Evolutionary conservation across 2,888 invertebrate genomes (phyloP), one percentile per base, ranked within the genome.

Genomic region (Heliconius ethilla): DNA sequence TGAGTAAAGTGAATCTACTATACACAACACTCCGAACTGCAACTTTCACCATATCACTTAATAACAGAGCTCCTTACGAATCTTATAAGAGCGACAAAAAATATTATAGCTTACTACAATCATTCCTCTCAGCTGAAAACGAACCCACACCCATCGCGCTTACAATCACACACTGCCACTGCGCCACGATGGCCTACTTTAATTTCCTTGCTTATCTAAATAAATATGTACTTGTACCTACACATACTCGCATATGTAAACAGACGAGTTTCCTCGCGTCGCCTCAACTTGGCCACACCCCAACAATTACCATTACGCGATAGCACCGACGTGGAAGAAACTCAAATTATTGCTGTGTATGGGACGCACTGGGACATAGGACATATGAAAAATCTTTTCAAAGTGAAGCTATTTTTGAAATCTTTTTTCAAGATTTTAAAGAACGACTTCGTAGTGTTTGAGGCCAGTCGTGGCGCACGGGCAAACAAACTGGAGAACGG

Each of bases 221-320:
- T 59, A 37, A 59, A 70, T 33, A 55, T 7, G 33, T 59, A 59
- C 59, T 33, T 7, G 33, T 33, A 33, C 29, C 5, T 9, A 29
- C 29, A 45, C 25, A 33, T 33, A 33, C 33, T 33, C 7, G 7
- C 7, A 33, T 59, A 72, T 72, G 59, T 73, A 77, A 67, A 77
- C 65, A 77, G 74, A 86, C 86, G 86, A 86, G 87, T 89, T 87
- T 88, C 67, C 81, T 80, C 79, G 45, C 78, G 65, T 79, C 74
- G 78, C 78, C 75, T 70, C 87, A 87, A 75, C 78, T 45, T 51
- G 87, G 87, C 87, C 90, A 89, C 91, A 86, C 92, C 91, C 90
- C 82, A 82, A 83, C 91, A 90, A 92, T 92, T 92, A 92, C 88
- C 88, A 91, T 90, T 89, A 91, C 89, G 88, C 84, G 85, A 89